Base-by-base conservation (phyloP, 2,113 vertebrate genomes). In the Azemiops feae region DNA sequence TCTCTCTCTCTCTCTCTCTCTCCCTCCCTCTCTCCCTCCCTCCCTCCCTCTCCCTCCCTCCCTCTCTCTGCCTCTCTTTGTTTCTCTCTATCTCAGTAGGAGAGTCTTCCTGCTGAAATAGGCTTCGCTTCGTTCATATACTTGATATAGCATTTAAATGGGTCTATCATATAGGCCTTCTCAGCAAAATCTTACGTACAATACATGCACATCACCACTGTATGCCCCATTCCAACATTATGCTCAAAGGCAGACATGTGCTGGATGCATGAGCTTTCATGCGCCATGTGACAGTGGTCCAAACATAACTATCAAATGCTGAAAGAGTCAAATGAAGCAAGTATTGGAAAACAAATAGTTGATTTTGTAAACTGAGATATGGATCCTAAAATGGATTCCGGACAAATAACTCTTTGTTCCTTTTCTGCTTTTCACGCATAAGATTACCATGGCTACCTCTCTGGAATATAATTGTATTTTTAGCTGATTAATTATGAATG, bases 341-440 rank as follows among this genome's bases (percentile, higher is more conserved):
- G 18, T 27, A 81, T 47, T 22, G 25, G 60, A 53, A 55, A 74
- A 3, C 93, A 89, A 52, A 43, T 43, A 81, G 18, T 43, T 81
- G 34, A 10, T 10, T 81, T 81, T 43, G 43, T 81, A 89, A 94
- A 93, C 87, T 94, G 85, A 95, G 86, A 5, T 45, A 64, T 87
- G 60, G 47, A 90, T 93, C 53, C 60, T 93, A 8, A 69, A 69
- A 85, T 92, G 87, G 85, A 89, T 95, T 89, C 0, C 0, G 92
- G 94, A 34, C 53, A 90, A 93, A 92, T 18, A 53, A 85, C 91
- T 90, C 3, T n/a, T n/a, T 69, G 34, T 81, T 81, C 18, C 74
- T 81, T 43, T 81, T 43, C 74, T 81, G 74, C 34, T 81, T 81
- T 81, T 81, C 18, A 8, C 43, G 74, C 74, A 81, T 81, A 43